Evolutionary conservation across 2,113 vertebrate species (phyloP), one percentile per base, ranked within the genome.

Genomic region (Notarius lentiginosus): DNA sequence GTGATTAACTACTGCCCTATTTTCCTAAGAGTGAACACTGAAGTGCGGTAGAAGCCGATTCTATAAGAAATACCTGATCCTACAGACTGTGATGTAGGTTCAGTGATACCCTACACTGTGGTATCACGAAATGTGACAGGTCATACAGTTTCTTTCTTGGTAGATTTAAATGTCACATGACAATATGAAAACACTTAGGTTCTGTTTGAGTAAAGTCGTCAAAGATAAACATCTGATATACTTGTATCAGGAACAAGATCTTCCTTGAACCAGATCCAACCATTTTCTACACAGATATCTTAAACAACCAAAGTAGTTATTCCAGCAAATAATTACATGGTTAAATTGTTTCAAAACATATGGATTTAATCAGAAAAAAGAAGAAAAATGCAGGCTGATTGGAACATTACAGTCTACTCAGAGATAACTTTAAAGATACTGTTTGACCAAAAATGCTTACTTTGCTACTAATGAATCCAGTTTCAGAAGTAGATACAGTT

Each of bases 331-430:
- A n/a, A 82, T 24, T 61, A 24, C 77, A 61, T 73, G 65, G 22
- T 34, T 66, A 66, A 55, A 58, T 80, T 86, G 55, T 24, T 66
- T 41, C 7, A 4, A 7, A 84, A 60, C 82, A 85, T 79, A 85
- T 77, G 55, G 75, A 85, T 85, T 55, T 66, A 79, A 65, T 65
- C 17, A 72, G 66, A 81, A 61, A 80, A 80, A 80, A 58, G 60
- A 15, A 51, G 12, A 8, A 66, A 70, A 66, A 70, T 5, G 2
- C n/a, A 56, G 27, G 27, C 12, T 84, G 47, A 66, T 66, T 83
- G 47, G 65, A 84, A 70, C 65, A 34, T 70, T 84, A 84, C 7
- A 68, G 47, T 34, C 24, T 56, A 20, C 24, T 65, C 20, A 61
- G 79, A 81, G 79, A 81, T 61, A 81, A 61, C 79, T 81, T 22